Conservation (phyloP, 2,113 vertebrate genomes). For the Okapia johnstoni region DNA sequence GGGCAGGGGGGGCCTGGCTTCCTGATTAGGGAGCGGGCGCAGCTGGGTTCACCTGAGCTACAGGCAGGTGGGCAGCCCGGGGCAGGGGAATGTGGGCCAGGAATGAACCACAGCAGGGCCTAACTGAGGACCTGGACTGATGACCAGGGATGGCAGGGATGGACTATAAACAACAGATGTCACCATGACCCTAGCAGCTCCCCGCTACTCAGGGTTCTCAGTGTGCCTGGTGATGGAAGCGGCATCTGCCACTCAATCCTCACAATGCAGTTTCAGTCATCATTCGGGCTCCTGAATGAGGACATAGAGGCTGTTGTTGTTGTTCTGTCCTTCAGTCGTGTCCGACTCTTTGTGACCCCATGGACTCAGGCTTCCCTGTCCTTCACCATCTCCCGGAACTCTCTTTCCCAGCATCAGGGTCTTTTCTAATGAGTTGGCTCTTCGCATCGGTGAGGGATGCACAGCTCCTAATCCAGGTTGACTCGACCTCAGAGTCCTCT, state of each 20-base stretch:
- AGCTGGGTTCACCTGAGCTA: conserved; percentile 62
- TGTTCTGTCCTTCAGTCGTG: background rate
- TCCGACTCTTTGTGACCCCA: background rate
- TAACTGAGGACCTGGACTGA: too few relatives aligned
- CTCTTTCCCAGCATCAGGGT: background rate
- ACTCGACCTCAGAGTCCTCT: background rate
- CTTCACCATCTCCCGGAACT: background rate
- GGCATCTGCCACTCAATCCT: background rate
- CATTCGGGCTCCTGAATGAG: background rate
- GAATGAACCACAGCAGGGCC: background rate
- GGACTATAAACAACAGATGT: background rate
- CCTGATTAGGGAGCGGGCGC: conserved; percentile 77
- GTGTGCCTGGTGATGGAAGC: background rate
- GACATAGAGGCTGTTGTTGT: background rate
- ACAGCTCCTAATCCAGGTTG: background rate
- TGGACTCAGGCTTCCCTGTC: background rate
- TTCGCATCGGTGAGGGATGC: fast-evolving
- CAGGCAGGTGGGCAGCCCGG: background rate
- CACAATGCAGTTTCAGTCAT: background rate
- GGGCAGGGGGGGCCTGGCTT: conserved; percentile 24
- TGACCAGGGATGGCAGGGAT: background rate
- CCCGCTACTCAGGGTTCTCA: background rate
- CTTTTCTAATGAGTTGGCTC: background rate
- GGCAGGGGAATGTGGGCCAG: background rate
- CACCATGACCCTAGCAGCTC: background rate